Percentiles rank a stretch among this genome's conserved stretches.
phyloP scores from a whole-genome alignment of 2,888 invertebrate species.

The Dryocosmus kuriphilus region DNA sequence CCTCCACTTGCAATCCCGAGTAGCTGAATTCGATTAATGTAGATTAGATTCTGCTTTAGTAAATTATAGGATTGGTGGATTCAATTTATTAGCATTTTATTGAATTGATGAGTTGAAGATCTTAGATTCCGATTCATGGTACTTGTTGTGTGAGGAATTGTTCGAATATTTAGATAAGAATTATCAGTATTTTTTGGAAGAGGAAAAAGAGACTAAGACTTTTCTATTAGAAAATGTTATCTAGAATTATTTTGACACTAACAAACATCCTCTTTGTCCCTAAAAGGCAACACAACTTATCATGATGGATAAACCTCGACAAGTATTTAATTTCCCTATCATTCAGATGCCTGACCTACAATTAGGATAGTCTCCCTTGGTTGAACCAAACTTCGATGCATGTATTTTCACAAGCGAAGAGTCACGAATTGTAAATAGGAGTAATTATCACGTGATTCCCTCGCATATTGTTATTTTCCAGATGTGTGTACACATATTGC shows the following conservation, averaged over 20 bases:
- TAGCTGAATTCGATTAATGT: constrained; percentile 27
- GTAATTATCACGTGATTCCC: constrained; percentile 17
- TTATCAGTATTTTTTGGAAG: not conserved
- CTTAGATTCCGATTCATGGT: not conserved
- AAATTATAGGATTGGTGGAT: not conserved
- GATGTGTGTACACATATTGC: not conserved
- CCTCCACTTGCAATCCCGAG: not conserved
- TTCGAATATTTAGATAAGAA: not conserved
- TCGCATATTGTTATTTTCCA: constrained; percentile 27
- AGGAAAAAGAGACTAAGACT: not conserved
- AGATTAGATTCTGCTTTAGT: not conserved
- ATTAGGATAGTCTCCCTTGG: not conserved
- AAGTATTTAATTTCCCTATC: not conserved
- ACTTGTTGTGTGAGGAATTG: not conserved
- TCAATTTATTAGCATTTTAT: not conserved
- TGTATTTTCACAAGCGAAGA: constrained; percentile 5
- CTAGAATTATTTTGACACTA: not conserved
- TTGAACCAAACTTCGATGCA: not conserved
- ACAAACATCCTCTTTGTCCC: not conserved
- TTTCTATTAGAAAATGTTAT: not conserved
- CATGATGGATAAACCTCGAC: not conserved
- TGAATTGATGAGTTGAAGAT: constrained; percentile 7
- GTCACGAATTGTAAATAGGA: constrained; percentile 14
- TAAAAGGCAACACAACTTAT: not conserved
- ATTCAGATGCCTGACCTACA: not conserved